Percentiles rank a stretch among this genome's conserved stretches.
Conservation (phyloP, 2,888 invertebrate species). For the Cephalotes varians region DNA sequence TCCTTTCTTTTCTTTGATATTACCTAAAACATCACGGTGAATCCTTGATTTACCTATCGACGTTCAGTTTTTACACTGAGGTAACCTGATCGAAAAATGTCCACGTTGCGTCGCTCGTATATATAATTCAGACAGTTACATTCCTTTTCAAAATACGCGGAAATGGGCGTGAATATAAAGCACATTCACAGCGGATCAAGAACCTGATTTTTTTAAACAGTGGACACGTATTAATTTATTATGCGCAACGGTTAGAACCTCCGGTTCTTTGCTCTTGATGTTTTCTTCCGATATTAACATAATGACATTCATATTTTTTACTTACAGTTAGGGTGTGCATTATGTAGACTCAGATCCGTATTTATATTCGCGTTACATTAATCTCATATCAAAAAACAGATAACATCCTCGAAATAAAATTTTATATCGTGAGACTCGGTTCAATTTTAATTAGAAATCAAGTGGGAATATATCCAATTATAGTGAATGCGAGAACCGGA, state of each 20-base stretch:
- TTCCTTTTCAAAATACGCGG: conserved; percentile 63
- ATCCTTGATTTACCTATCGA: neutral
- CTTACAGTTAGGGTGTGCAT: neutral
- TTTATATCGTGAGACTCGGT: neutral
- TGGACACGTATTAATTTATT: conserved; percentile 20
- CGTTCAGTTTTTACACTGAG: conserved; percentile 32
- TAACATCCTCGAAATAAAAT: neutral
- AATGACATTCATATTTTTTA: neutral
- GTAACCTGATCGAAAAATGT: conserved; percentile 26
- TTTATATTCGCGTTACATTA: neutral
- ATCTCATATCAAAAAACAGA: neutral
- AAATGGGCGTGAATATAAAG: conserved; percentile 74
- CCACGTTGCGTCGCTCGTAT: conserved; percentile 6
- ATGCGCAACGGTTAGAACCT: conserved; percentile 26
- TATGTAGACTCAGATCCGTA: neutral
- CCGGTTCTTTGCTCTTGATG: neutral
- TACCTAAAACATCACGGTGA: neutral
- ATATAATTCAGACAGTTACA: conserved; percentile 56
- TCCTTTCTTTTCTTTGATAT: neutral
- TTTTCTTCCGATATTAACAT: conserved; percentile 30
- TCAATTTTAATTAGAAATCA: neutral
- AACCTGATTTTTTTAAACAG: conserved; percentile 38
- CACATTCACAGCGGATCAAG: conserved; percentile 16
- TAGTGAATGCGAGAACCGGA: too few species aligned
- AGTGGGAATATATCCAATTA: too few species aligned